Base-by-base conservation (phyloP, 2,888 invertebrate species). In the Caenorhabditis plicata region DNA sequence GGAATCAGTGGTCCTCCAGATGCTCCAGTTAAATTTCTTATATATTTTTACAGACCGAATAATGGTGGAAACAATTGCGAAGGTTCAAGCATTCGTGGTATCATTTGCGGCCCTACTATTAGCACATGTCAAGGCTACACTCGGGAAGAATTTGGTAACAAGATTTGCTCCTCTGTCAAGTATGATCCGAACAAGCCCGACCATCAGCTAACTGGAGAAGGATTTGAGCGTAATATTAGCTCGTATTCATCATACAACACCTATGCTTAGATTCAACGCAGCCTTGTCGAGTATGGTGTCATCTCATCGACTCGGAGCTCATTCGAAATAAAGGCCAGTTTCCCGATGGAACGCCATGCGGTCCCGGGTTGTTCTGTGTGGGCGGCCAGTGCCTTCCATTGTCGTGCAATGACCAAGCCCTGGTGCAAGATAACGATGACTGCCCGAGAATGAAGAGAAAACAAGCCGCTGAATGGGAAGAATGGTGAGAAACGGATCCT, bases 251-350 rank as follows among this genome's bases (percentile, higher is more conserved):
- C 9, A 41, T 9, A n/a, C 8, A 41, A 25, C 26, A 26, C 15
- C 9, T 26, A 15, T 15, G 15, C 64, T 51, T 45, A 80, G 80
- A 80, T 64, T 66, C 69, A 4, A 73, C 71, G 1, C 78, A 80
- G 43, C 77, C 79, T 17, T 80, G 80, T 47, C 80, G 80, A 41
- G 74, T 80, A 13, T 80, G 80, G 80, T 80, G 80, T 51, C 80
- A 80, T 56, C 61, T 80, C 27, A 58, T 64, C 5, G 77, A 70
- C 23, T 77, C 78, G 0, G 77, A 80, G 41, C 44, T 80, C 3
- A 81, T 80, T 50, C 60, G 80, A 38, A 80, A 80, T 67, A 80
- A 80, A 47, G 80, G 78, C 0, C 75, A 77, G 20, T 80, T 77
- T 44, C 80, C 80, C 0, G 81, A 81, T 38, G 80, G 80, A 4